Evolutionary conservation across 2,888 invertebrate genomes (phyloP).

Genomic region (Eudemis profundana): DNA sequence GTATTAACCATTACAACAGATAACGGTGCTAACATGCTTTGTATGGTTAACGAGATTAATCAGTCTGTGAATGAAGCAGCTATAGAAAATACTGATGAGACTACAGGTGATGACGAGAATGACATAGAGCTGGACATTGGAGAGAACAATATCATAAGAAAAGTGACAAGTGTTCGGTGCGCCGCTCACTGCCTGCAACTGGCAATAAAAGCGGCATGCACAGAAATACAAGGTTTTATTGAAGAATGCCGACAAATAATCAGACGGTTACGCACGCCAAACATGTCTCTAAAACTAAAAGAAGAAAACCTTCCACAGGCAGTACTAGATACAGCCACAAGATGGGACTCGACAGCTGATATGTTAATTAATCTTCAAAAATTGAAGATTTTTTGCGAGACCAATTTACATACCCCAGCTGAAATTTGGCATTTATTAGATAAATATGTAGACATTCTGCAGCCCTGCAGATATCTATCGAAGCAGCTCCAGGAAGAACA

Average conservation of each 20-base stretch:
- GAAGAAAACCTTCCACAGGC: conserved; percentile 4
- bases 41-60: conserved; percentile 6
- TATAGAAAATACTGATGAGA: not conserved
- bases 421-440: conserved; percentile 1
- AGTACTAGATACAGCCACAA: not conserved
- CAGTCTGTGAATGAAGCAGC: not conserved
- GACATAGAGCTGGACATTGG: not conserved
- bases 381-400: not conserved
- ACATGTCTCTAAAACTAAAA: not conserved
- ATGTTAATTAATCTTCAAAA: not conserved
- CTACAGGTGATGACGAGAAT: not conserved
- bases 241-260: not conserved
- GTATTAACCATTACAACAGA: conserved; percentile 14
- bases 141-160: not conserved
- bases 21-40: conserved; percentile 9
- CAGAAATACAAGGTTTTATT: not conserved
- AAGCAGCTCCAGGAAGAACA: conserved; percentile 11
- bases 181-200: conserved; percentile 15
- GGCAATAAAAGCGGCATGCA: not conserved
- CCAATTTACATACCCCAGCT: not conserved
- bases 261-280: conserved; percentile 1
- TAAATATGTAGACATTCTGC: not conserved
- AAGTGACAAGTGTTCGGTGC: not conserved
- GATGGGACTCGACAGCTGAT: conserved; percentile 3
- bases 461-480: not conserved